Conservation (phyloP, 2,113 vertebrate species). For the Grus americana region DNA sequence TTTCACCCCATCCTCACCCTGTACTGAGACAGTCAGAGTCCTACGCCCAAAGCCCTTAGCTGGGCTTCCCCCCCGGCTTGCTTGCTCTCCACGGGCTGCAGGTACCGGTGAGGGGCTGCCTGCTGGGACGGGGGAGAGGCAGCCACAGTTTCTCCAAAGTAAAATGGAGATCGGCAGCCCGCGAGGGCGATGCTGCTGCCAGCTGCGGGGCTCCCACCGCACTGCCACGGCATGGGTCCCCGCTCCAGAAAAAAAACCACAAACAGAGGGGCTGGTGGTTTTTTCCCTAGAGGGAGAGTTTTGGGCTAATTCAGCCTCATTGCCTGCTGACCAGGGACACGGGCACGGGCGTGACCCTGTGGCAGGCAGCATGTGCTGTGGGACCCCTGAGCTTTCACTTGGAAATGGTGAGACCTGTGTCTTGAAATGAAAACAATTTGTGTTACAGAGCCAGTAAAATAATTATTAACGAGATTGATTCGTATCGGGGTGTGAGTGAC, state of each 20-base stretch:
- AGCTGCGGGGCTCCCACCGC: rapidly evolving
- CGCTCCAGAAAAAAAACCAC: neutral
- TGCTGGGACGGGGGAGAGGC: neutral
- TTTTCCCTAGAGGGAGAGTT: neutral
- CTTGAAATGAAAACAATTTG: neutral
- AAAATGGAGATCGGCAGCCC: neutral
- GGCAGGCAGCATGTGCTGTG: rapidly evolving
- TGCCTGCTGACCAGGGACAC: neutral
- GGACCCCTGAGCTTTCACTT: neutral
- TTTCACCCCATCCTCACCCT: neutral
- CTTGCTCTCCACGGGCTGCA: neutral
- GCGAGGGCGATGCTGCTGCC: neutral
- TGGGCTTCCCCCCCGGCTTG: neutral
- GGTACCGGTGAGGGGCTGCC: neutral
- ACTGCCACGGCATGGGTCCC: neutral
- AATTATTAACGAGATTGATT: neutral
- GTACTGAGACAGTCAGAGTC: neutral
- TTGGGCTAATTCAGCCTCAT: neutral
- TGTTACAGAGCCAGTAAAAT: neutral
- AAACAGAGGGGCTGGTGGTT: too few species aligned
- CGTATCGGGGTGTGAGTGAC: neutral
- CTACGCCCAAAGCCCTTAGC: neutral
- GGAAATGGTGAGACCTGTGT: neutral
- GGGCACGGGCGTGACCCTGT: rapidly evolving
- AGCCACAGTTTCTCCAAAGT: neutral